Conservation (phyloP, 2,113 vertebrate genomes). For the Mormyrus iriodes region DNA sequence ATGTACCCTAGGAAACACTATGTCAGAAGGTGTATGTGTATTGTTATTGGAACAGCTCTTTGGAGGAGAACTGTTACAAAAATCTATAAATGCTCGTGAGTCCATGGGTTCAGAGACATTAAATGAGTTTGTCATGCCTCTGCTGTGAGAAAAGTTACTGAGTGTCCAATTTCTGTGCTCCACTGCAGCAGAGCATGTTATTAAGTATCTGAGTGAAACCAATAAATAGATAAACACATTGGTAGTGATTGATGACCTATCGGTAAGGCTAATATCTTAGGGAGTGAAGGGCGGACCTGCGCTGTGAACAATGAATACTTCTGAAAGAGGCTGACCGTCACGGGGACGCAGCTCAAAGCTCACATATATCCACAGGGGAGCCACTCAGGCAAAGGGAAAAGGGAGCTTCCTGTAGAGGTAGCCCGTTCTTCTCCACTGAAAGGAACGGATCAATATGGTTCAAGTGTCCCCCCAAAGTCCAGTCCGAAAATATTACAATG, state of each 20-base stretch:
- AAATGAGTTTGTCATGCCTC: constrained; percentile 24
- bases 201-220: constrained; percentile 29
- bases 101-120: constrained; percentile 27
- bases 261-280: background rate
- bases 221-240: constrained; percentile 27
- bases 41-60: constrained; percentile 33
- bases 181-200: constrained; percentile 22
- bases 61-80: constrained; percentile 33
- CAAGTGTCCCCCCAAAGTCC: background rate
- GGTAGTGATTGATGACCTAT: constrained; percentile 30
- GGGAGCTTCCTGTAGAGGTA: background rate
- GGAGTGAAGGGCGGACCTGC: background rate
- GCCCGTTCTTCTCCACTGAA: background rate
- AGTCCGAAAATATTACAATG: background rate
- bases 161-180: constrained; percentile 17
- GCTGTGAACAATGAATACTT: constrained; percentile 2
- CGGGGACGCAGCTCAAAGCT: background rate
- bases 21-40: constrained; percentile 32
- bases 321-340: constrained; percentile 6
- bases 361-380: background rate
- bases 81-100: constrained; percentile 37
- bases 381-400: background rate
- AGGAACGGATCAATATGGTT: background rate
- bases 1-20: constrained; percentile 32
- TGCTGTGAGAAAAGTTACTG: constrained; percentile 31